phyloP scores from a whole-genome alignment of 2,797 vertebrate species.

The Phyllotis vaccarum region DNA sequence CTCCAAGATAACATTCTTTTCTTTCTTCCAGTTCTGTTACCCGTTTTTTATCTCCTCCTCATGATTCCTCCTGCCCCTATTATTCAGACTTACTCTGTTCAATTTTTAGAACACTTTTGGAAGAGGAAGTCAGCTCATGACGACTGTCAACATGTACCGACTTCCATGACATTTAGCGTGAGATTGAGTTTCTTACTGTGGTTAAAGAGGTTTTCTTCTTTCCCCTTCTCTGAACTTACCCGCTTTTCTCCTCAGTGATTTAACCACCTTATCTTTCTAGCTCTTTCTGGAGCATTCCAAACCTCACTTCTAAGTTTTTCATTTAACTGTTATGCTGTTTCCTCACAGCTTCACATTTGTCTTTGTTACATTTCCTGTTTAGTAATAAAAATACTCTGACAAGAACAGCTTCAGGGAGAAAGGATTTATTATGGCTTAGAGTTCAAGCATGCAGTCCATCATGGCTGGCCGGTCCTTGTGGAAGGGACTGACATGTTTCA shows the following conservation, averaged over 20 bases:
- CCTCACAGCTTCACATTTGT: background rate
- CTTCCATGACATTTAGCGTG: slow-evolving; percentile 49
- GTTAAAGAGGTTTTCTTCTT: background rate
- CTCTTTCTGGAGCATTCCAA: background rate
- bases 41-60: background rate
- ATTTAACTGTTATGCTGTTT: background rate
- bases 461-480: background rate
- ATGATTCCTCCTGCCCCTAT: background rate
- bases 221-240: background rate
- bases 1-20: slow-evolving; percentile 30
- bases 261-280: background rate
- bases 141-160: background rate
- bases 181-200: slow-evolving; percentile 39
- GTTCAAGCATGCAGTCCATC: background rate
- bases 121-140: slow-evolving; percentile 37
- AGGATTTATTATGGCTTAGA: background rate
- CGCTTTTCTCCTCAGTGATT: background rate
- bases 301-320: background rate
- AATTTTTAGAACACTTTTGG: slow-evolving; percentile 42
- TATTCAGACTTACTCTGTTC: slow-evolving; percentile 23
- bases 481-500: background rate
- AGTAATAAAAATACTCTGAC: background rate
- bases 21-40: background rate
- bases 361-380: background rate
- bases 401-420: background rate